Percentiles rank a stretch among this genome's conserved stretches.
Evolutionary conservation across 2,888 invertebrate genomes (phyloP).

Genomic region (Tethea ocularis): DNA sequence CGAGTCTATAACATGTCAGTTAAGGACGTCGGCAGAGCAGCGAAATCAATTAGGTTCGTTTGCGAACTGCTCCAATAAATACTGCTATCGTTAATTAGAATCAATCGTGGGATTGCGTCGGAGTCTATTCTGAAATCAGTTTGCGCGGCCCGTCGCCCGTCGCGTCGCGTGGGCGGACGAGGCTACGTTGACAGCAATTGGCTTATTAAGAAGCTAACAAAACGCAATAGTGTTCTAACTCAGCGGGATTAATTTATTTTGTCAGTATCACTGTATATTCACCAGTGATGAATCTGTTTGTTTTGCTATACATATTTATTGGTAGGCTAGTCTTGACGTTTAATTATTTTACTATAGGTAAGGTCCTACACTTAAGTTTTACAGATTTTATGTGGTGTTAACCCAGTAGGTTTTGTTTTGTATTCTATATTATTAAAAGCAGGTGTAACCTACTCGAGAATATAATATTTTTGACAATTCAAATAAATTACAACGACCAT

Average conservation of each 20-base stretch:
- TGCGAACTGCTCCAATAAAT: slow-evolving; percentile 80
- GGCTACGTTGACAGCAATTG: slow-evolving; percentile 68
- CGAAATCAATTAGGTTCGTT: slow-evolving; percentile 80
- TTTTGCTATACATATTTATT: slow-evolving; percentile 16
- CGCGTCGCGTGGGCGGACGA: slow-evolving; percentile 58
- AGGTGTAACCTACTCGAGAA: no score
- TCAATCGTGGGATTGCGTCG: slow-evolving; percentile 78
- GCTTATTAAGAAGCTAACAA: slow-evolving; percentile 72
- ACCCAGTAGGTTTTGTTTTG: no score
- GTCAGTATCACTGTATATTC: slow-evolving; percentile 44
- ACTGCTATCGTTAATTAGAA: slow-evolving; percentile 82
- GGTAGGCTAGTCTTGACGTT: background rate
- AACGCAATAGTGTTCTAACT: slow-evolving; percentile 57
- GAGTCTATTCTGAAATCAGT: slow-evolving; percentile 74
- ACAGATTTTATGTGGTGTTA: no score
- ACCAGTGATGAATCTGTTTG: slow-evolving; percentile 49
- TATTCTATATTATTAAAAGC: no score
- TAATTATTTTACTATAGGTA: background rate
- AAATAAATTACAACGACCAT: no score
- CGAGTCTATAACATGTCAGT: slow-evolving; percentile 46
- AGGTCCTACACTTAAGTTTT: no score
- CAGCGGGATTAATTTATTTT: slow-evolving; percentile 56
- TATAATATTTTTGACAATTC: no score
- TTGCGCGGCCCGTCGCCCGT: slow-evolving; percentile 36
- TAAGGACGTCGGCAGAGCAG: slow-evolving; percentile 48